These are phyloP conservation scores for Eriosoma lanigerum DNA, from an alignment of 1,140 invertebrate species.

Conservation along the genomic window DNA sequence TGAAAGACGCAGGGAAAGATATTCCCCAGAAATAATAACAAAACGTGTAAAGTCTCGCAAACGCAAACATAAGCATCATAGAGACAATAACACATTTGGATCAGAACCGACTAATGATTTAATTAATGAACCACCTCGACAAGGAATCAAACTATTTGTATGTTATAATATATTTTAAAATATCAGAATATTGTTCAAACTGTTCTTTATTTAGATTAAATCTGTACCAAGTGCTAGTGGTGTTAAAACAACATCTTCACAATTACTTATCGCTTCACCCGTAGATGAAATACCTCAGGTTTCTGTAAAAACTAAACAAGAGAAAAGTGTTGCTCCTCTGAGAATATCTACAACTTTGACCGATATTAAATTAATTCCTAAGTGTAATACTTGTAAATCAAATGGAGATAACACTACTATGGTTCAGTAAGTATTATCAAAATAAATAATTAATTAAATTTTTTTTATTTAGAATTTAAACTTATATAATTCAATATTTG, in stretches of 20 bases:
- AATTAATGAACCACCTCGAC: constrained; percentile 62
- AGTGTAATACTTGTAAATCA: constrained; percentile 69
- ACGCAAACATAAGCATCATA: constrained; percentile 67
- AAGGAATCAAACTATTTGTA: constrained; percentile 73
- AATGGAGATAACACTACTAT: constrained; percentile 67
- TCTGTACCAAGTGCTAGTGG: constrained; percentile 73
- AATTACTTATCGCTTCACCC: constrained; percentile 42
- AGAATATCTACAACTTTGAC: constrained; percentile 56
- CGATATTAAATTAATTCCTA: constrained; percentile 60
- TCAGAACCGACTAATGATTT: constrained; percentile 60
- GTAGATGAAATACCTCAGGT: constrained; percentile 52
- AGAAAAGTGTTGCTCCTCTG: constrained; percentile 43
- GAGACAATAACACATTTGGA: constrained; percentile 67
- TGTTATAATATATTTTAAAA: constrained; percentile 34
- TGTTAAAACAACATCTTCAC: constrained; percentile 46
- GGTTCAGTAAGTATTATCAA: constrained; percentile 63
- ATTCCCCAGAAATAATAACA: constrained; percentile 42
- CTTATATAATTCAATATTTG: too few relatives aligned
- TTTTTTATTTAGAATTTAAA: too few relatives aligned
- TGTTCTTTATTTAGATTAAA: constrained; percentile 66
- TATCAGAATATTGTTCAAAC: not conserved
- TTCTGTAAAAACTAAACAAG: constrained; percentile 55
- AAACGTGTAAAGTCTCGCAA: constrained; percentile 61
- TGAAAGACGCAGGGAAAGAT: constrained; percentile 25
- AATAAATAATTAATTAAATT: too few relatives aligned